Evolutionary conservation across 2,888 invertebrate genomes (phyloP).

Genomic region (Hemithea aestivaria): DNA sequence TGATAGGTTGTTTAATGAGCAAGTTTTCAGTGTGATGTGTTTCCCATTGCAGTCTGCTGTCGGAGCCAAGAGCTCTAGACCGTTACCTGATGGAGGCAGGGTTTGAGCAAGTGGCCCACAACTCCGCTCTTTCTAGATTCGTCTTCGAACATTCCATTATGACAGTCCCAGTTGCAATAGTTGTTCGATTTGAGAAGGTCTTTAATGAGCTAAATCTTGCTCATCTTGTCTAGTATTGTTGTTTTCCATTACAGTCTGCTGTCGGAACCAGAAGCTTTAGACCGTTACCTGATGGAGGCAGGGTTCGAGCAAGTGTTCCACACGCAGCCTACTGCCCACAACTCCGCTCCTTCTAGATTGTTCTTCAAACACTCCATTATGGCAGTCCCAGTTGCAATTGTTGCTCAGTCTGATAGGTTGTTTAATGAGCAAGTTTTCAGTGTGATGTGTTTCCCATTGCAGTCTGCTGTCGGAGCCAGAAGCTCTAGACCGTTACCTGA

Average conservation of each 20-base stretch:
- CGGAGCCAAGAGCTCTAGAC: slow-evolving; percentile 92
- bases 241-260: slow-evolving; percentile 77
- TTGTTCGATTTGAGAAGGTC: too few relatives aligned
- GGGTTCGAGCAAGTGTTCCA: slow-evolving; percentile 88
- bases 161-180: too few relatives aligned
- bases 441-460: slow-evolving; percentile 3
- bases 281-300: slow-evolving; percentile 90
- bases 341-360: slow-evolving; percentile 49
- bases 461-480: slow-evolving; percentile 91
- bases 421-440: too few relatives aligned
- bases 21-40: too few relatives aligned
- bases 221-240: neutral
- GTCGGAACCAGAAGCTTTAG: slow-evolving; percentile 91
- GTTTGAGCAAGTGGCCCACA: slow-evolving; percentile 86
- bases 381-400: slow-evolving; percentile 61
- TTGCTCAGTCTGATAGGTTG: too few relatives aligned
- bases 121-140: too few relatives aligned
- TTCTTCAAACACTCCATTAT: slow-evolving; percentile 62
- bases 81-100: slow-evolving; percentile 91
- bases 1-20: too few relatives aligned
- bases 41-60: slow-evolving; percentile 84
- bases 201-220: too few relatives aligned
- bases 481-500: slow-evolving; percentile 90
- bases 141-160: too few relatives aligned
- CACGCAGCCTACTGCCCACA: slow-evolving; percentile 70